A percentile compares a stretch with the other conserved stretches of the same genome.
Evolutionary conservation across 1,140 invertebrate genomes (phyloP).

Genomic region (Sarcophaga bullata): DNA sequence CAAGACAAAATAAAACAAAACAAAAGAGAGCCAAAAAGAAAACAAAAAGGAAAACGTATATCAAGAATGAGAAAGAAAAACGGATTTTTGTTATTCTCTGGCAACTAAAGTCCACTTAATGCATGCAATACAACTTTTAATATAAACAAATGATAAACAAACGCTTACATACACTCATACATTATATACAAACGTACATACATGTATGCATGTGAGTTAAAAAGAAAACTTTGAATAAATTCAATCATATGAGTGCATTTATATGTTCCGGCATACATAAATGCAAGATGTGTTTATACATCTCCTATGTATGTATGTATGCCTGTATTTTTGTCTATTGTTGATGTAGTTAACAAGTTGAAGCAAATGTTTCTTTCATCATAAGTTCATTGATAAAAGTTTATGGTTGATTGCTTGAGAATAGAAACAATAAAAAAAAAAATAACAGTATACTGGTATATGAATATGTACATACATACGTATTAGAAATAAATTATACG

Average conservation of each 20-base stretch:
- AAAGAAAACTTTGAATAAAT: too few relatives aligned
- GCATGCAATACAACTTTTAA: slow-evolving; percentile 17
- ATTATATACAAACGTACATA: not conserved
- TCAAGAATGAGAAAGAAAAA: not conserved
- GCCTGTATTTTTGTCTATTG: not conserved
- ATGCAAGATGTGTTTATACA: too few relatives aligned
- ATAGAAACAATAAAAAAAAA: not conserved
- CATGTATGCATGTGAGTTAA: not conserved
- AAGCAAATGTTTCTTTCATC: slow-evolving; percentile 22
- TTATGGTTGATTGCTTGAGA: not conserved
- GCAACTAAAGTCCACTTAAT: slow-evolving; percentile 18
- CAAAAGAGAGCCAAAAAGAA: not conserved
- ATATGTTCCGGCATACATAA: too few relatives aligned
- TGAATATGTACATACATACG: too few relatives aligned
- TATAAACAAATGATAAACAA: slow-evolving; percentile 5
- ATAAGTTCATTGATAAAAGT: slow-evolving; percentile 9
- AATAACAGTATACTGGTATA: not conserved
- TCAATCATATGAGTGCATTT: too few relatives aligned
- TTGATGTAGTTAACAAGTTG: not conserved
- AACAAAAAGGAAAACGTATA: not conserved
- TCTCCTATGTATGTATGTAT: too few relatives aligned
- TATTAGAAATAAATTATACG: too few relatives aligned
- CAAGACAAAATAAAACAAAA: too few relatives aligned
- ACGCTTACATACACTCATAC: not conserved
- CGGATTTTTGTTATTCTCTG: not conserved